Percentiles rank a stretch among this genome's conserved stretches.
Conservation (phyloP, 2,797 vertebrate genomes). For the Alca torda region DNA sequence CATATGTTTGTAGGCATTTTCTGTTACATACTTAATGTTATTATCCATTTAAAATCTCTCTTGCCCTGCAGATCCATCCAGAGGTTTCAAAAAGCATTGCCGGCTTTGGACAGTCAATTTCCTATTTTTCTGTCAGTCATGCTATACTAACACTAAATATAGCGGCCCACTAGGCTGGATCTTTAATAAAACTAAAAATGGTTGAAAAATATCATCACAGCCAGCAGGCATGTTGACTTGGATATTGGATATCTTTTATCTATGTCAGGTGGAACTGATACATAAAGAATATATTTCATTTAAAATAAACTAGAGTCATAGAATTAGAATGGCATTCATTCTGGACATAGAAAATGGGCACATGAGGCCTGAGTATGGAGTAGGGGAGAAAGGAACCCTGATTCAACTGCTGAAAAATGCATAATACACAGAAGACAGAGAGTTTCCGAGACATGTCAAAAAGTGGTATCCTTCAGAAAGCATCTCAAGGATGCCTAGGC, state of each 20-base stretch:
- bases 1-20: neutral
- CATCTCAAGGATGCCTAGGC: neutral
- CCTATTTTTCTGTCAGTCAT: neutral
- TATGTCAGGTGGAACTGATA: neutral
- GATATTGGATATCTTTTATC: neutral
- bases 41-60: neutral
- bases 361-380: neutral
- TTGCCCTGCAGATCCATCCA: neutral
- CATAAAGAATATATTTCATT: neutral
- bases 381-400: neutral
- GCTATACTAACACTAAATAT: neutral
- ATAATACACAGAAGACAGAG: neutral
- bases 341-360: neutral
- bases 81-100: neutral
- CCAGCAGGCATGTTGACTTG: neutral
- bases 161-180: fast-evolving
- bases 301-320: neutral
- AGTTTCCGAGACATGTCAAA: neutral
- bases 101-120: neutral
- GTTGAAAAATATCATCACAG: neutral
- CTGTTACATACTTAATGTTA: neutral
- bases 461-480: neutral
- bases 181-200: neutral
- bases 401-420: neutral
- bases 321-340: neutral